A percentile compares a stretch with the other conserved stretches of the same genome.
phyloP scores from a whole-genome alignment of 2,113 vertebrate species.

The Pachyramphus minor region DNA sequence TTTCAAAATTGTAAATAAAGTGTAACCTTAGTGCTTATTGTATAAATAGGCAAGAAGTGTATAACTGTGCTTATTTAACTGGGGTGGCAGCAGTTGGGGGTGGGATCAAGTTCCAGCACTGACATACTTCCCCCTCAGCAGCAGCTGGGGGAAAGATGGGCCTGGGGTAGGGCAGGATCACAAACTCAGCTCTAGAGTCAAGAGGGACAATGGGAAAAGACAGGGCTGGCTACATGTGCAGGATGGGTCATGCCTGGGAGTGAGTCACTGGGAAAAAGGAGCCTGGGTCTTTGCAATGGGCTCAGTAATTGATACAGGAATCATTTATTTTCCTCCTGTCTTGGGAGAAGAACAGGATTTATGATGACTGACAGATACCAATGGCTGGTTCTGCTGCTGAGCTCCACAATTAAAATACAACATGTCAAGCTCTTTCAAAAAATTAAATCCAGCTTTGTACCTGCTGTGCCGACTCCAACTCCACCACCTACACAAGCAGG shows the following conservation, averaged over 20 bases:
- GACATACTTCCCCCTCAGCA: rapidly evolving
- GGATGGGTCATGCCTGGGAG: rapidly evolving
- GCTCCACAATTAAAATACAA: neutral
- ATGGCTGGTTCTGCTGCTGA: neutral
- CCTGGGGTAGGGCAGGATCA: neutral
- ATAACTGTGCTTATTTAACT: neutral
- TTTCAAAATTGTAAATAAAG: slow-evolving; percentile 98
- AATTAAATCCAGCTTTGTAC: rapidly evolving
- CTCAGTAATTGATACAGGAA: neutral
- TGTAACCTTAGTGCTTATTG: slow-evolving; percentile 77
- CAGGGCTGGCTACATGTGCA: no score
- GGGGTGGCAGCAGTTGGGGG: rapidly evolving
- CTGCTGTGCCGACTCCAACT: neutral
- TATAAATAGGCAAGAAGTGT: slow-evolving; percentile 61
- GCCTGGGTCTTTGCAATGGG: rapidly evolving
- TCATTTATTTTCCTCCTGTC: neutral
- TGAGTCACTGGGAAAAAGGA: neutral
- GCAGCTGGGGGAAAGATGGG: rapidly evolving
- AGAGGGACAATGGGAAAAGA: neutral
- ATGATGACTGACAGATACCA: neutral
- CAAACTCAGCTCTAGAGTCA: neutral
- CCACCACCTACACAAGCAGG: rapidly evolving
- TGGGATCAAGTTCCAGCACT: neutral
- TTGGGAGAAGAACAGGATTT: neutral
- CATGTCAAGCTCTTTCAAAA: neutral